These are phyloP conservation scores for Phallusia fumigata DNA, from an alignment of 23 tunicate genomes.

Conservation along the genomic window DNA sequence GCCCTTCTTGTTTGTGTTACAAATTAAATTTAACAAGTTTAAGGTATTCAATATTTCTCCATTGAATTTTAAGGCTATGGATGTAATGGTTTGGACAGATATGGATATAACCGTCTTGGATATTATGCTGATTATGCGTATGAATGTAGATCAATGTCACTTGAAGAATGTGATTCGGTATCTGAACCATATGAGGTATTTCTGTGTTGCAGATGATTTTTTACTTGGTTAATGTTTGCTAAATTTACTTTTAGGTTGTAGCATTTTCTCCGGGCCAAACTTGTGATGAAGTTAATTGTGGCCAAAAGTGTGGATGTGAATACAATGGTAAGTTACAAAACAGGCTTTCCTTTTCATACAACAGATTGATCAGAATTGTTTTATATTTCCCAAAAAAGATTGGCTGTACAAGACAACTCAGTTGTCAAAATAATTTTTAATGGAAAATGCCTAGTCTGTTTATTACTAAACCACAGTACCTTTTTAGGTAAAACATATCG, in stretches of 20 bases:
- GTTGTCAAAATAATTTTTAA: too few species aligned
- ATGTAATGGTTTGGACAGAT: slow-evolving; percentile 62
- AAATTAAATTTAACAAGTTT: too few species aligned
- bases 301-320: slow-evolving; percentile 73
- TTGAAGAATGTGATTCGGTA: slow-evolving; percentile 58
- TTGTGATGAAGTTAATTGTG: slow-evolving; percentile 83
- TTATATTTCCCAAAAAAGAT: too few species aligned
- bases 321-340: slow-evolving; percentile 52
- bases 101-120: slow-evolving; percentile 82
- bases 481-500: slow-evolving; percentile 45
- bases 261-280: slow-evolving; percentile 64
- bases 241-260: slow-evolving; percentile 38
- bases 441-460: too few species aligned
- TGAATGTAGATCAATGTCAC: slow-evolving; percentile 60
- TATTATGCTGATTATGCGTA: slow-evolving; percentile 56
- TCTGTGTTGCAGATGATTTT: background rate
- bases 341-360: too few species aligned
- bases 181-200: slow-evolving; percentile 54
- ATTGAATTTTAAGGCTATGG: slow-evolving; percentile 40
- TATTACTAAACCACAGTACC: too few species aligned
- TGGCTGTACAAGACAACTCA: too few species aligned
- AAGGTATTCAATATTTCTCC: too few species aligned
- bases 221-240: background rate
- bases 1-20: too few species aligned
- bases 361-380: too few species aligned